Conservation (phyloP, 1,140 invertebrate genomes). For the Drosophila nigromelanica region DNA sequence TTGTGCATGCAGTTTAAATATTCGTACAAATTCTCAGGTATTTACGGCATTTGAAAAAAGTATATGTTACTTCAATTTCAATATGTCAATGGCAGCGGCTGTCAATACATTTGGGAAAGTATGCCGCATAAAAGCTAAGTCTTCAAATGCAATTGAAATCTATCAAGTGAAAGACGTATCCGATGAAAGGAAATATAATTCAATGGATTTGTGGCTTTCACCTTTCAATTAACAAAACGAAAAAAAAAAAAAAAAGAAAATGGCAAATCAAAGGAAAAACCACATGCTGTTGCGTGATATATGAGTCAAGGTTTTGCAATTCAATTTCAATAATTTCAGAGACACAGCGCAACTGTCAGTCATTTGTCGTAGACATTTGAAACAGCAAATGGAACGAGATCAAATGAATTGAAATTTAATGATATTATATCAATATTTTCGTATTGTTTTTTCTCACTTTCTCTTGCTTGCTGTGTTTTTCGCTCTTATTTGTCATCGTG, state of each 20-base stretch:
- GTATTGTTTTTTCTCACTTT: slow-evolving; percentile 43
- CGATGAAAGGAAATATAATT: slow-evolving; percentile 42
- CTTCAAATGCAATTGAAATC: slow-evolving; percentile 19
- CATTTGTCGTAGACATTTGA: slow-evolving; percentile 33
- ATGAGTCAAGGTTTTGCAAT: slow-evolving; percentile 56
- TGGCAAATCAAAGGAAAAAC: slow-evolving; percentile 49
- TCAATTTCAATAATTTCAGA: slow-evolving; percentile 50
- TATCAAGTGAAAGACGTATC: slow-evolving; percentile 21
- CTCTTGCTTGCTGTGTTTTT: neutral
- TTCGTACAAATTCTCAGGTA: too few relatives aligned
- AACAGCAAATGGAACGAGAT: slow-evolving; percentile 13
- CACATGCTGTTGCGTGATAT: slow-evolving; percentile 17
- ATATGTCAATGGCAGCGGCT: slow-evolving; percentile 15
- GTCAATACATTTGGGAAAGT: slow-evolving; percentile 2
- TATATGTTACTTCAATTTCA: slow-evolving; percentile 15
- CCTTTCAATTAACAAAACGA: slow-evolving; percentile 58
- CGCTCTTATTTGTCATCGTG: neutral
- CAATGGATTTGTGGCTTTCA: slow-evolving; percentile 51
- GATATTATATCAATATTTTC: slow-evolving; percentile 67
- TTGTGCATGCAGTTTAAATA: neutral
- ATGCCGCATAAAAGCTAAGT: neutral
- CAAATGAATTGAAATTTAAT: slow-evolving; percentile 70
- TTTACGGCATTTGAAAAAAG: neutral
- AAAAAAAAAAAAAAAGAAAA: slow-evolving; percentile 4
- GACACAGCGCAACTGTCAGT: slow-evolving; percentile 34